phyloP scores from a whole-genome alignment of 1,140 invertebrate genomes.

The Gonioctena quinquepunctata region DNA sequence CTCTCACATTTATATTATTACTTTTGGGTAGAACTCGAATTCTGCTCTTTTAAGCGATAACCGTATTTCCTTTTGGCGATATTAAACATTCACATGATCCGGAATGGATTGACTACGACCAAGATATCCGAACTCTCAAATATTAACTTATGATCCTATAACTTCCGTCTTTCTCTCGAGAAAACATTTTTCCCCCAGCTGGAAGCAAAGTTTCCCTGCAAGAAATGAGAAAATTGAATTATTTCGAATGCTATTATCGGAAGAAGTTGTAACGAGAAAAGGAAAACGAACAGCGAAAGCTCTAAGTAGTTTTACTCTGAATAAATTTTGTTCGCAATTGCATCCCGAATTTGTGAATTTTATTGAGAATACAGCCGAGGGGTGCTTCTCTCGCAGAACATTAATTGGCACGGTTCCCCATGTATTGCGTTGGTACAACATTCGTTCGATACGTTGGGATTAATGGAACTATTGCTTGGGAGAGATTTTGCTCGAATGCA shows the following conservation, averaged over 20 bases:
- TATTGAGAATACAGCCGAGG: neutral
- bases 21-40: too few relatives aligned
- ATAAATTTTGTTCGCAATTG: neutral
- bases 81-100: too few relatives aligned
- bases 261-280: constrained; percentile 8
- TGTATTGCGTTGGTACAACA: too few relatives aligned
- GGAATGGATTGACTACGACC: too few relatives aligned
- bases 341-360: neutral
- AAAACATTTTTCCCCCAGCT: neutral
- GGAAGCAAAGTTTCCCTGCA: neutral
- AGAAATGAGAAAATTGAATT: neutral
- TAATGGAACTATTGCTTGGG: too few relatives aligned
- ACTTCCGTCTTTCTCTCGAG: neutral
- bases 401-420: too few relatives aligned
- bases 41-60: too few relatives aligned
- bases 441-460: too few relatives aligned
- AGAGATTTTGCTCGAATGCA: too few relatives aligned
- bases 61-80: too few relatives aligned
- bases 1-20: too few relatives aligned
- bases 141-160: neutral
- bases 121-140: neutral
- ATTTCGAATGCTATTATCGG: constrained; percentile 1
- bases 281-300: constrained; percentile 5
- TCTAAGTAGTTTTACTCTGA: constrained; percentile 4
- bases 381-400: neutral